These are phyloP conservation scores for Timema podura DNA, from an alignment of 2,888 invertebrate species.

Conservation along the genomic window DNA sequence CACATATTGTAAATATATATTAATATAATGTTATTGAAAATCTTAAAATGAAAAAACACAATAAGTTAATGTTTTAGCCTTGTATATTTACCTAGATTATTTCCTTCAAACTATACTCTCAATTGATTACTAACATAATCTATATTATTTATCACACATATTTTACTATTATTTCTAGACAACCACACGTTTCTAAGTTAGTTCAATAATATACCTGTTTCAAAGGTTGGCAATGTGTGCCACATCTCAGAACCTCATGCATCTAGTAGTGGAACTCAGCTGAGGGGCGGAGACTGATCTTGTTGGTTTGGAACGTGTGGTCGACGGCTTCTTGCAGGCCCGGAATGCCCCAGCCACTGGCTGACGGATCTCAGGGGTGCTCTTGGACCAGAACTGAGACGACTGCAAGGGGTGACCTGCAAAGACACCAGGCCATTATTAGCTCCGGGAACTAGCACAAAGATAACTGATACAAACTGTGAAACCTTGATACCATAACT, in stretches of 20 bases:
- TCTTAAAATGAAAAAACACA: too few relatives aligned
- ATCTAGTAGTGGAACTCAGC: background rate
- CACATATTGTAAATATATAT: too few relatives aligned
- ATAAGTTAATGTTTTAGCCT: too few relatives aligned
- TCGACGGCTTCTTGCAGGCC: background rate
- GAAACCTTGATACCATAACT: background rate
- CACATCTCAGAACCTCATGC: constrained; percentile 8
- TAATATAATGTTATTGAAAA: too few relatives aligned
- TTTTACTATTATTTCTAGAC: too few relatives aligned
- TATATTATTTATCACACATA: too few relatives aligned
- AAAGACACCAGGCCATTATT: background rate
- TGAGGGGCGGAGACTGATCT: too few relatives aligned
- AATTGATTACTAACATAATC: too few relatives aligned
- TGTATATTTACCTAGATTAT: too few relatives aligned
- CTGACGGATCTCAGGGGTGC: background rate
- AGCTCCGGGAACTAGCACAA: background rate
- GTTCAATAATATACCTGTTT: background rate
- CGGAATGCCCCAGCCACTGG: background rate
- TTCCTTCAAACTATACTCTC: too few relatives aligned
- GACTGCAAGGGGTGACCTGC: constrained; percentile 9
- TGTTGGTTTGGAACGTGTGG: background rate
- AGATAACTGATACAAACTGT: background rate
- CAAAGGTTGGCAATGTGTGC: background rate
- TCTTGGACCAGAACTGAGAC: background rate
- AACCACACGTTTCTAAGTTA: too few relatives aligned